Conservation (phyloP, 1,140 invertebrate species). For the Halyomorpha halys region DNA sequence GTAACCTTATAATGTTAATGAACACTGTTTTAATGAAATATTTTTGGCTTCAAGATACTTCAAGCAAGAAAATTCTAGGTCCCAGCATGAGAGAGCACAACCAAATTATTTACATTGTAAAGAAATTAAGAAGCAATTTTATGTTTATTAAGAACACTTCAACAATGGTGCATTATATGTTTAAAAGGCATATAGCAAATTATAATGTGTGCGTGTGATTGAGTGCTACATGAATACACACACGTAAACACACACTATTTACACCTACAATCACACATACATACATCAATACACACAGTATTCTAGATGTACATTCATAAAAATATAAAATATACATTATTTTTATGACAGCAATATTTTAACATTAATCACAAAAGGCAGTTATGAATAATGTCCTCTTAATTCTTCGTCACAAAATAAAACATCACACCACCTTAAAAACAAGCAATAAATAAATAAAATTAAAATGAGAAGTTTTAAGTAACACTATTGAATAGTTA, state of each 20-base stretch:
- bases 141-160: slow-evolving; percentile 9
- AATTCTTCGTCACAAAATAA: too few relatives aligned
- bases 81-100: slow-evolving; percentile 14
- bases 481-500: too few relatives aligned
- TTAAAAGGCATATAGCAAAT: slow-evolving; percentile 4
- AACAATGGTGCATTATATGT: slow-evolving; percentile 2
- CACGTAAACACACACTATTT: background rate
- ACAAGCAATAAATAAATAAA: too few relatives aligned
- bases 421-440: too few relatives aligned
- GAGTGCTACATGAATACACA: background rate
- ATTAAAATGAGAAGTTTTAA: too few relatives aligned
- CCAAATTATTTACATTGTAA: slow-evolving; percentile 4
- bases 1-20: slow-evolving; percentile 16
- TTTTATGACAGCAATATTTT: background rate
- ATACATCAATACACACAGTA: background rate
- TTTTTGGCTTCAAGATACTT: slow-evolving; percentile 1
- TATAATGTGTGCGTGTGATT: background rate
- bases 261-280: slow-evolving; percentile 1
- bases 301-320: background rate
- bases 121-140: slow-evolving; percentile 17
- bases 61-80: slow-evolving; percentile 6
- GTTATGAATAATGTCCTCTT: background rate
- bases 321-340: slow-evolving; percentile 1
- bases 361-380: slow-evolving; percentile 1
- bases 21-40: slow-evolving; percentile 20